These are phyloP conservation scores for Colletes latitarsis DNA, from an alignment of 1,140 invertebrate genomes.

Conservation along the genomic window DNA sequence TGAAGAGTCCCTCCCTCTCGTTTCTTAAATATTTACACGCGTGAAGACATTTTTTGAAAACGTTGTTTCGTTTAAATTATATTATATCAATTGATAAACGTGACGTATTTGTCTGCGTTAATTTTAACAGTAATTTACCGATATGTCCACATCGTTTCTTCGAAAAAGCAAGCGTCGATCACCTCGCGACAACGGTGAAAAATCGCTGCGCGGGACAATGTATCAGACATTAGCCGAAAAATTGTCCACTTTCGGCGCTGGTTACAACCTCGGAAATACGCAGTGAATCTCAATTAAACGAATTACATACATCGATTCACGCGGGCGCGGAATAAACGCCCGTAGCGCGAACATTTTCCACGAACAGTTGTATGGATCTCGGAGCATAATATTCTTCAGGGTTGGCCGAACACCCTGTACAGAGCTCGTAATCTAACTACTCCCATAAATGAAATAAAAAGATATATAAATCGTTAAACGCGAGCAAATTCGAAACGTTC, in stretches of 20 bases:
- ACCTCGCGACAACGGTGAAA: not conserved
- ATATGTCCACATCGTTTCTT: slow-evolving; percentile 37
- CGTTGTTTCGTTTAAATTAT: too few relatives aligned
- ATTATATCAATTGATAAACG: too few relatives aligned
- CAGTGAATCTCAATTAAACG: slow-evolving; percentile 22
- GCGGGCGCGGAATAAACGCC: not conserved
- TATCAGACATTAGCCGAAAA: slow-evolving; percentile 23
- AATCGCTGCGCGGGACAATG: not conserved
- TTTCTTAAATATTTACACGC: too few relatives aligned
- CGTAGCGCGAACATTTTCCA: not conserved
- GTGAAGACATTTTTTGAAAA: too few relatives aligned
- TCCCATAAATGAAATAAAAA: too few relatives aligned
- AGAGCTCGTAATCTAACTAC: too few relatives aligned
- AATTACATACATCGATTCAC: slow-evolving; percentile 27
- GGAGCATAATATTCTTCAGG: not conserved
- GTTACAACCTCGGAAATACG: not conserved
- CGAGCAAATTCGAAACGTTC: too few relatives aligned
- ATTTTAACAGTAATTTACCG: not conserved
- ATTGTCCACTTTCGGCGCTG: not conserved
- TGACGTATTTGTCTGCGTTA: too few relatives aligned
- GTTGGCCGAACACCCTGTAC: not conserved
- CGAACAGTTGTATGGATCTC: not conserved
- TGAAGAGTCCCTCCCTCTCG: too few relatives aligned
- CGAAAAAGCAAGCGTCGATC: not conserved
- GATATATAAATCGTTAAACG: too few relatives aligned